phyloP scores from a whole-genome alignment of 2,113 vertebrate genomes.

The Boulengeromyrus knoepffleri region DNA sequence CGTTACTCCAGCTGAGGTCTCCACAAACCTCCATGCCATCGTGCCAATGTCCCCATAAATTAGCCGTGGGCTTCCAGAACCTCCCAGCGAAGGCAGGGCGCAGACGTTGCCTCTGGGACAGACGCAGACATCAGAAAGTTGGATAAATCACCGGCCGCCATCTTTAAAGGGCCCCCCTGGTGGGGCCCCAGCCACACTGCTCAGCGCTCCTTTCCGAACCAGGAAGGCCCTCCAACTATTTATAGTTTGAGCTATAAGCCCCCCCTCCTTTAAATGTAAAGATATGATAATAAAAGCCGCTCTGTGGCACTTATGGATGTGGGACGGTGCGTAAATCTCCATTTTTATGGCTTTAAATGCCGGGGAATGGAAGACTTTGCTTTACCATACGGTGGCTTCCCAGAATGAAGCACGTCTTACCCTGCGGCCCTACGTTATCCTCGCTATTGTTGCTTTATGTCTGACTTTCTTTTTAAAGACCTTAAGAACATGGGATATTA shows the following conservation, averaged over 20 bases:
- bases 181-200: not conserved
- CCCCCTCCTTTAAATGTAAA: not conserved
- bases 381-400: not conserved
- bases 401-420: not conserved
- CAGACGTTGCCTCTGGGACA: not conserved
- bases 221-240: not conserved
- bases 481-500: not conserved
- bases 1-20: not conserved
- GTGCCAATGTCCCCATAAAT: not conserved
- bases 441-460: not conserved
- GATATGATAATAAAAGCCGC: constrained; percentile 4
- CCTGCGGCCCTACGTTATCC: not conserved
- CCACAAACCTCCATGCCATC: not conserved
- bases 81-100: not conserved
- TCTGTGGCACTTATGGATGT: not conserved
- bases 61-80: not conserved
- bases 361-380: not conserved
- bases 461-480: not conserved
- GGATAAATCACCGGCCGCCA: not conserved
- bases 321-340: not conserved
- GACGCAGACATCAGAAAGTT: not conserved
- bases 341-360: not conserved
- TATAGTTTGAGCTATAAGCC: not conserved
- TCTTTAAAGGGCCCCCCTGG: not conserved
- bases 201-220: not conserved